Percentiles rank a stretch among this genome's conserved stretches.
phyloP scores from a whole-genome alignment of 2,113 vertebrate species.

The Salvator merianae region DNA sequence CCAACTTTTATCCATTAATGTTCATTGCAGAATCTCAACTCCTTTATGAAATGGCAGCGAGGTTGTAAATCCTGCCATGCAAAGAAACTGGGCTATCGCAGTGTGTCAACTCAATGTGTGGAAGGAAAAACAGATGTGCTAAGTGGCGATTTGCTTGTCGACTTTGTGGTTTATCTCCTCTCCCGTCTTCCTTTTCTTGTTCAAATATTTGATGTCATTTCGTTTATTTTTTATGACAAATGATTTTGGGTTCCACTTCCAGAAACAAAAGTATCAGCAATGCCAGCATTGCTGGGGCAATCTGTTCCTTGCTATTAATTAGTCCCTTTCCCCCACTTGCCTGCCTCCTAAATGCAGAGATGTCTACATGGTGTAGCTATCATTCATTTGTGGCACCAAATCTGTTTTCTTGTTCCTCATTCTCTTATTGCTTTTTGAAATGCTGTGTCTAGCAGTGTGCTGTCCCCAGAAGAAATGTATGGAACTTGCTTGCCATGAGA shows the following conservation, averaged over 20 bases:
- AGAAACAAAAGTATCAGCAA: constrained; percentile 64
- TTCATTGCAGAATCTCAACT: constrained; percentile 29
- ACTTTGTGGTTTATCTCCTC: constrained; percentile 63
- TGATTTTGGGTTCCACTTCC: constrained; percentile 56
- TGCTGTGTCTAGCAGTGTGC: neutral
- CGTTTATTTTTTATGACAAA: constrained; percentile 72
- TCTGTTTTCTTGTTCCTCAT: constrained; percentile 13
- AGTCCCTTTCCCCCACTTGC: constrained; percentile 40
- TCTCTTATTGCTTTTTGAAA: neutral
- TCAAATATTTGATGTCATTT: constrained; percentile 75
- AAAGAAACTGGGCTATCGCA: constrained; percentile 46
- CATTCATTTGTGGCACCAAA: neutral
- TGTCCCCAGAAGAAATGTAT: neutral
- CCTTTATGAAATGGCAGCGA: constrained; percentile 20
- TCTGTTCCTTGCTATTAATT: constrained; percentile 70
- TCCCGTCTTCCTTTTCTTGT: constrained; percentile 55
- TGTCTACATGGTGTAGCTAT: constrained; percentile 7
- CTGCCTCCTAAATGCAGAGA: constrained; percentile 37
- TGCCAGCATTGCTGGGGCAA: constrained; percentile 56
- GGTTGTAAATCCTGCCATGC: constrained; percentile 38
- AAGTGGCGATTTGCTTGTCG: constrained; percentile 63
- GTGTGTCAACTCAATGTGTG: constrained; percentile 40
- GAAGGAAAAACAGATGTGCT: constrained; percentile 51
- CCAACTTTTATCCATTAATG: constrained; percentile 31
- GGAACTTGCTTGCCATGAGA: neutral